A percentile compares a stretch with the other conserved stretches of the same genome.
Conservation (phyloP, 2,113 vertebrate genomes). For the Apistogramma diplotaenia region DNA sequence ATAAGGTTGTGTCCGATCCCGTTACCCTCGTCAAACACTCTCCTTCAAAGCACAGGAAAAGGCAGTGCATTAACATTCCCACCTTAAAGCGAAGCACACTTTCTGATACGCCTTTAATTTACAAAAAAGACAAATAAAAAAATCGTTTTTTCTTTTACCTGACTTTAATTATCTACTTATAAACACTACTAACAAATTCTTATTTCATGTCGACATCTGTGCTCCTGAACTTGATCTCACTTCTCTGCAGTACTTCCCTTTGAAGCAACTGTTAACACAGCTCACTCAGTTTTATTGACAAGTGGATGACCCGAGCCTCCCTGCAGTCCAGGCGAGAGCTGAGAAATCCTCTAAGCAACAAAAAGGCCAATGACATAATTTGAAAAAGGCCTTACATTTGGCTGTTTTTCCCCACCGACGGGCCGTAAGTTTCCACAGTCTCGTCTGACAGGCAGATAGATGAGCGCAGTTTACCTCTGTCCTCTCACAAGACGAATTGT, state of each 20-base stretch:
- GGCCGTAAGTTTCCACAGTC: conserved; percentile 17
- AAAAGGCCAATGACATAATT: conserved; percentile 11
- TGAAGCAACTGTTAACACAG: conserved; percentile 4
- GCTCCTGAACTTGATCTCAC: not conserved
- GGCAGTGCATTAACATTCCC: not conserved
- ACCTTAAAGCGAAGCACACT: not conserved
- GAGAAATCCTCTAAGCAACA: conserved; percentile 13
- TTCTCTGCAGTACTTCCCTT: not conserved
- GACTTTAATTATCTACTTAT: not conserved
- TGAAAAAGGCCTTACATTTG: conserved; percentile 1
- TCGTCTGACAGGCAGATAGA: conserved; percentile 50
- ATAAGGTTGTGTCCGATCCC: conserved; percentile 45
- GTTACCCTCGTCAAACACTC: conserved; percentile 39
- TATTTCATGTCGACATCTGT: not conserved
- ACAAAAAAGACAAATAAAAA: rapidly evolving
- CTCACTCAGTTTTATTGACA: conserved; percentile 40
- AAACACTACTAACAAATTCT: not conserved
- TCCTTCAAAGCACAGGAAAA: conserved; percentile 39
- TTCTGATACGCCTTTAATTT: not conserved
- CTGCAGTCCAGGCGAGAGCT: not conserved
- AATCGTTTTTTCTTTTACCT: not conserved
- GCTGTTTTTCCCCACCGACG: not conserved
- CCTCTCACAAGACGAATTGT: conserved; percentile 55
- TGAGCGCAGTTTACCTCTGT: conserved; percentile 58
- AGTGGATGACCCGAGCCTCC: conserved; percentile 8